Evolutionary conservation across 1,140 invertebrate species (phyloP).

Genomic region (Oscheius sp.): DNA sequence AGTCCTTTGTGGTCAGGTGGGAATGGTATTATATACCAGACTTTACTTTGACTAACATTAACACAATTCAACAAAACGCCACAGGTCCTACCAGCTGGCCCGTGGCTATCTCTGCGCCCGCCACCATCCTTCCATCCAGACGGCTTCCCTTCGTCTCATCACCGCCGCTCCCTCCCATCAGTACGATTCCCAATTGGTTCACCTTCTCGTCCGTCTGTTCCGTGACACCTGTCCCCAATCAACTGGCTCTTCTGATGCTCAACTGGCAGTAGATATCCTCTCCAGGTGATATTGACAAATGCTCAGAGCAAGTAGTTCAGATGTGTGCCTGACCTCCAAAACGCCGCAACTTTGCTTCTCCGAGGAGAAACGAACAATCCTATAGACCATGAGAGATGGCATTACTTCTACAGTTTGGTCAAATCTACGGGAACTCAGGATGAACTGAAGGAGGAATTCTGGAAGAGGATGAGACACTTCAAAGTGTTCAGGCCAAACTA

Average conservation of each 20-base stretch:
- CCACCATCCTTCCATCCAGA: not conserved
- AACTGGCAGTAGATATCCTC: slow-evolving; percentile 24
- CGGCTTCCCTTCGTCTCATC: slow-evolving; percentile 6
- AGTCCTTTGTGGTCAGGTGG: not conserved
- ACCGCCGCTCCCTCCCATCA: not conserved
- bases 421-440: slow-evolving; percentile 10
- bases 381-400: slow-evolving; percentile 31
- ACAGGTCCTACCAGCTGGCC: slow-evolving; percentile 1
- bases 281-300: not conserved
- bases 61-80: not conserved
- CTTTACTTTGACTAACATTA: not conserved
- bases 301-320: not conserved
- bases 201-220: slow-evolving; percentile 23
- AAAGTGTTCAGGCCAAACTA: slow-evolving; percentile 36
- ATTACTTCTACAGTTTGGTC: slow-evolving; percentile 29
- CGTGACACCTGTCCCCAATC: slow-evolving; percentile 27
- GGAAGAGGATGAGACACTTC: slow-evolving; percentile 19
- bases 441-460: slow-evolving; percentile 2
- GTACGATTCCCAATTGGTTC: slow-evolving; percentile 20
- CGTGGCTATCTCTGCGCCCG: not conserved
- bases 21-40: no score
- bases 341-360: slow-evolving; percentile 26
- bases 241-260: slow-evolving; percentile 7
- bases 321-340: slow-evolving; percentile 33
- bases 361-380: slow-evolving; percentile 22